Evolutionary conservation across 2,888 invertebrate genomes (phyloP).

Genomic region (Orchesellides sinensis): DNA sequence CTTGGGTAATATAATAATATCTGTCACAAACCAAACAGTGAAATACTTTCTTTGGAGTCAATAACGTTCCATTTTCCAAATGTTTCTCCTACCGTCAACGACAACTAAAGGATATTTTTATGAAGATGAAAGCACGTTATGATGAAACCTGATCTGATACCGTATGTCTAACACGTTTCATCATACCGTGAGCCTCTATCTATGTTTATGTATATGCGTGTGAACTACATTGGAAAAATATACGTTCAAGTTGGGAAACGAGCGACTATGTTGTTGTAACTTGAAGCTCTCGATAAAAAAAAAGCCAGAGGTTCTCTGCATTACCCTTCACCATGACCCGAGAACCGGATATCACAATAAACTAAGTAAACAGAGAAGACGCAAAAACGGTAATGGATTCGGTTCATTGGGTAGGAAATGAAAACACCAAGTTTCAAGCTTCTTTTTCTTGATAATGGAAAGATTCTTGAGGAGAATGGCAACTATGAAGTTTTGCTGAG

Average conservation of each 20-base stretch:
- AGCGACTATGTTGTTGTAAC: no score
- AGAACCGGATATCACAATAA: slow-evolving; percentile 63
- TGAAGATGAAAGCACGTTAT: slow-evolving; percentile 17
- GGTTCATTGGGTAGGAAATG: slow-evolving; percentile 38
- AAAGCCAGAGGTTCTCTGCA: neutral
- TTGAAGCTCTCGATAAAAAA: neutral
- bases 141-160: slow-evolving; percentile 35
- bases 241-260: no score
- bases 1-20: slow-evolving; percentile 10
- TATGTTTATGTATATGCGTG: slow-evolving; percentile 3
- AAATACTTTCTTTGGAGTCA: slow-evolving; percentile 45
- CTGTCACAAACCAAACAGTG: slow-evolving; percentile 41
- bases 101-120: slow-evolving; percentile 30
- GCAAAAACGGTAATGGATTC: slow-evolving; percentile 53
- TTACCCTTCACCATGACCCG: slow-evolving; percentile 28
- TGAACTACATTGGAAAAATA: no score
- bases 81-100: neutral
- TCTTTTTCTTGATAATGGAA: slow-evolving; percentile 5
- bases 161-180: slow-evolving; percentile 27
- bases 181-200: neutral
- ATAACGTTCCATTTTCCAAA: slow-evolving; percentile 29
- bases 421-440: slow-evolving; percentile 3
- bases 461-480: neutral
- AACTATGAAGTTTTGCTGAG: no score
- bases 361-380: slow-evolving; percentile 51